Conservation (phyloP, 2,113 vertebrate genomes). For the Nibea coibor region DNA sequence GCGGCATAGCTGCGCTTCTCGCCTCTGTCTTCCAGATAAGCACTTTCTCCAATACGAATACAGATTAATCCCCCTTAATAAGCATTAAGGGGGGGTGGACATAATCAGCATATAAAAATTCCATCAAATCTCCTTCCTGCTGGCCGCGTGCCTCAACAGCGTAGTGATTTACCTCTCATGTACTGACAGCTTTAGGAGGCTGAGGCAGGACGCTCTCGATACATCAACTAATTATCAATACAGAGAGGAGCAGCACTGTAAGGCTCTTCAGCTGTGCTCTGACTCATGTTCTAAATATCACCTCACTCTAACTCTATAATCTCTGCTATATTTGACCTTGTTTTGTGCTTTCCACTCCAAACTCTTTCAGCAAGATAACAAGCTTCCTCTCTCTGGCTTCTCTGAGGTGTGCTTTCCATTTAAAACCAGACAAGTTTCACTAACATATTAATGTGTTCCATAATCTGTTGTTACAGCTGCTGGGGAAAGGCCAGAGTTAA, state of each 20-base stretch:
- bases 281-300: conserved; percentile 50
- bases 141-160: conserved; percentile 77
- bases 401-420: conserved; percentile 14
- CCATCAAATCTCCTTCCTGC: conserved; percentile 86
- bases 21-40: conserved; percentile 85
- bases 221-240: conserved; percentile 73
- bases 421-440: conserved; percentile 30
- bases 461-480: conserved; percentile 36
- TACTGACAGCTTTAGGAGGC: conserved; percentile 77
- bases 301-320: conserved; percentile 29
- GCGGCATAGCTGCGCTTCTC: conserved; percentile 75
- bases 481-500: conserved; percentile 7
- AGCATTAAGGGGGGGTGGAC: conserved; percentile 84
- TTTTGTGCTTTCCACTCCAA: conserved; percentile 41
- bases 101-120: conserved; percentile 90
- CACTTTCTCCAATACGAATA: conserved; percentile 88
- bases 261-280: conserved; percentile 36
- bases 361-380: conserved; percentile 30
- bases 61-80: conserved; percentile 94
- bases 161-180: conserved; percentile 80
- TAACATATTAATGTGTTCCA: conserved; percentile 10
- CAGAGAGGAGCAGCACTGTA: conserved; percentile 28
- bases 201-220: conserved; percentile 66
- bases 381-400: conserved; percentile 13
- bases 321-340: conserved; percentile 33